phyloP scores from a whole-genome alignment of 2,113 vertebrate genomes.

The Tapirus terrestris region DNA sequence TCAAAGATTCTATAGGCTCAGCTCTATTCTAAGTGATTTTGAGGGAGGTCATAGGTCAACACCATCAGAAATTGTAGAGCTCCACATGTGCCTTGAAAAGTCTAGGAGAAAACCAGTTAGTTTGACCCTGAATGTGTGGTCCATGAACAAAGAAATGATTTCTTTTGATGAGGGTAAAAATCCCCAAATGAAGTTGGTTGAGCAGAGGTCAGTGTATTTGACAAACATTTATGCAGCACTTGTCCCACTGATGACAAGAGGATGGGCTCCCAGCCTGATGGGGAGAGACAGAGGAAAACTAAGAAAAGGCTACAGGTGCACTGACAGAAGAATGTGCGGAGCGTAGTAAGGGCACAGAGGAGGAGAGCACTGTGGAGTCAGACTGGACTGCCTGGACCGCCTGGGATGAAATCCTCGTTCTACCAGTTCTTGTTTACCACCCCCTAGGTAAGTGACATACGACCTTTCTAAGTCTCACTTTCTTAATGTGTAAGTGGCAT shows the following conservation, averaged over 20 bases:
- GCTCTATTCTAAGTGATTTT: background rate
- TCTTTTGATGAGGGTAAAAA: slow-evolving; percentile 34
- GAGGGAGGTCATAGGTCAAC: background rate
- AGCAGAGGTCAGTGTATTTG: background rate
- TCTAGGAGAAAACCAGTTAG: background rate
- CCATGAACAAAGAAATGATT: background rate
- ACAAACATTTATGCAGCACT: background rate
- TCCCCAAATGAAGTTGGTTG: background rate
- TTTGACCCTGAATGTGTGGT: background rate
- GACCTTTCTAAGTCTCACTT: background rate
- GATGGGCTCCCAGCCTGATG: background rate
- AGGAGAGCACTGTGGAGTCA: background rate
- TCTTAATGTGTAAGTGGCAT: background rate
- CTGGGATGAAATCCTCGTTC: background rate
- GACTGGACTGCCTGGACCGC: background rate
- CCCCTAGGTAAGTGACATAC: background rate
- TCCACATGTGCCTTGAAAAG: slow-evolving; percentile 11
- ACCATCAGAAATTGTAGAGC: background rate
- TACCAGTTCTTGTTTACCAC: background rate
- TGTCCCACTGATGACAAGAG: background rate
- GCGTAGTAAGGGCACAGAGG: too few relatives aligned
- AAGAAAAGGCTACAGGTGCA: background rate
- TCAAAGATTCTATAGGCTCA: background rate
- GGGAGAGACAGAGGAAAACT: background rate
- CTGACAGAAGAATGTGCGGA: background rate